phyloP scores from a whole-genome alignment of 2,797 vertebrate species.

The Sebastes trivittatus region DNA sequence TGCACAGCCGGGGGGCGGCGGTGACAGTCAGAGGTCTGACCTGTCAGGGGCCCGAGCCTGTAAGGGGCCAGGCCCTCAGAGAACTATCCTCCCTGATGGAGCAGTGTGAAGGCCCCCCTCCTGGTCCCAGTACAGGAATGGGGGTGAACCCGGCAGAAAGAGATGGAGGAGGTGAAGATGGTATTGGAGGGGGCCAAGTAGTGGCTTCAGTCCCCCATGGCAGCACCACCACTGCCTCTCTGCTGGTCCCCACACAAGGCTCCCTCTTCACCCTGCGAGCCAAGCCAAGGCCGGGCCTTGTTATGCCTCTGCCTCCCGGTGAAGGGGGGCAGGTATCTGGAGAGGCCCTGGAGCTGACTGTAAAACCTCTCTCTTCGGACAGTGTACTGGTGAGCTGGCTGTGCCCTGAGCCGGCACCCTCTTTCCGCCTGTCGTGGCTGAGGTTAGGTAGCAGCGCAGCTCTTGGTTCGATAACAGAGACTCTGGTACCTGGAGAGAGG shows the following conservation, averaged over 20 bases:
- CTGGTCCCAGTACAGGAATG: constrained; percentile 64
- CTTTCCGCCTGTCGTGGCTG: constrained; percentile 92
- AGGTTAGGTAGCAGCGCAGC: constrained; percentile 90
- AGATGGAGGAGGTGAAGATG: constrained; percentile 66
- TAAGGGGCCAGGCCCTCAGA: constrained; percentile 88
- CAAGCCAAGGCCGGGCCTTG: constrained; percentile 84
- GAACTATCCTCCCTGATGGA: constrained; percentile 91
- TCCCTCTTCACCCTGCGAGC: constrained; percentile 90
- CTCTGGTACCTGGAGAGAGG: constrained; percentile 91
- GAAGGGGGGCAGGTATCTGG: constrained; percentile 81
- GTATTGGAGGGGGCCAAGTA: constrained; percentile 65
- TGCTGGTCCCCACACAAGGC: constrained; percentile 85
- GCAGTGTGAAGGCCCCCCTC: constrained; percentile 85
- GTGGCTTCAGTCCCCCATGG: constrained; percentile 64
- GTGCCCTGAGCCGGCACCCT: constrained; percentile 84
- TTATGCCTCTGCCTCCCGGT: constrained; percentile 82
- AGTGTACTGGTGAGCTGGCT: constrained; percentile 92
- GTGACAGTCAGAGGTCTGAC: constrained; percentile 91
- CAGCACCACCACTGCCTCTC: constrained; percentile 70
- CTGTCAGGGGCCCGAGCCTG: constrained; percentile 90
- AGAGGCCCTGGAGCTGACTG: constrained; percentile 87
- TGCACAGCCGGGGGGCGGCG: constrained; percentile 83
- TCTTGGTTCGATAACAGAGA: constrained; percentile 93
- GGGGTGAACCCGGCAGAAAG: constrained; percentile 64
- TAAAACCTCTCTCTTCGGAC: constrained; percentile 90